Percentiles rank a stretch among this genome's conserved stretches.
phyloP scores from a whole-genome alignment of 2,113 vertebrate species.

The Bufo gargarizans region DNA sequence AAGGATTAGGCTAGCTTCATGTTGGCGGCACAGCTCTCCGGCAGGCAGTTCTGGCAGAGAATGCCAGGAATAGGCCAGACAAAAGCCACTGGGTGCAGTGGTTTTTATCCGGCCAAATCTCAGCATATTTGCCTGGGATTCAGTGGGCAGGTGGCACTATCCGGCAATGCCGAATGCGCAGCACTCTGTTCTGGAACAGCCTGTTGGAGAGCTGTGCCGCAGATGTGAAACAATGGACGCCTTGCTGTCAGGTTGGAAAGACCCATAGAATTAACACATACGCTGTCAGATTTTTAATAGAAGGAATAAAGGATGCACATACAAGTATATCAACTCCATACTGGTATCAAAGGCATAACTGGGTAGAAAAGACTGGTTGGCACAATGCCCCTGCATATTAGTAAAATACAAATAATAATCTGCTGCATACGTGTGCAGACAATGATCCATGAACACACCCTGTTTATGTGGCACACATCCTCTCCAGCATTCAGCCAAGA shows the following conservation, averaged over 20 bases:
- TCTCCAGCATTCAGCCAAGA: slow-evolving; percentile 50
- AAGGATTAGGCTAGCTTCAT: no score
- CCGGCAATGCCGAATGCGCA: no score
- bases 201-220: no score
- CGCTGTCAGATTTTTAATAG: background rate
- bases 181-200: no score
- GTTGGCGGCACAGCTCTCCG: no score
- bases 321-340: background rate
- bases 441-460: slow-evolving; percentile 18
- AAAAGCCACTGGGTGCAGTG: no score
- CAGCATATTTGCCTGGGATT: no score
- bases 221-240: background rate
- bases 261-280: background rate
- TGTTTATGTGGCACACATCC: slow-evolving; percentile 45
- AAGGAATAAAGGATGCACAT: background rate
- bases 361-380: background rate
- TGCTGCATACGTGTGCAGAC: background rate
- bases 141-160: no score
- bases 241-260: background rate
- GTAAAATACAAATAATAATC: background rate
- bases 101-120: no score
- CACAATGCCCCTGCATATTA: background rate
- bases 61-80: no score
- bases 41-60: no score
- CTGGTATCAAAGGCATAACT: no score